Base-by-base conservation (phyloP, 1,140 invertebrate species). In the Drosophila lowei region DNA sequence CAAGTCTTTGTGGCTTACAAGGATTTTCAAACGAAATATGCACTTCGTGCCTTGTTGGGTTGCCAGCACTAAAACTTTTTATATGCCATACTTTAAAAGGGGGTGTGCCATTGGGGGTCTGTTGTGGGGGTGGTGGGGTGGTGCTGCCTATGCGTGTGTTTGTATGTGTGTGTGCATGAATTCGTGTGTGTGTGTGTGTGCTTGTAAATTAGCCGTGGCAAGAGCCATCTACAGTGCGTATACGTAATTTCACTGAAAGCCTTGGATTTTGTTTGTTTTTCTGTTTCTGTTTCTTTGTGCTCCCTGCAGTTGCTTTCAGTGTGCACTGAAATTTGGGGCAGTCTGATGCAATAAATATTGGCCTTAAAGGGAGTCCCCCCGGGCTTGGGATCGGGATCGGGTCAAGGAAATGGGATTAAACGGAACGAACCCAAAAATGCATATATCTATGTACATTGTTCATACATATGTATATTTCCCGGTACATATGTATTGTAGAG, bases 1-100 rank as follows among this genome's bases (percentile, higher is more conserved):
- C 77, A 81, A 88, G 81, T 86, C 83, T 86, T 86, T 86, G 81
- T 86, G 77, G 81, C 78, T 86, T 86, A 85, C 81, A 85, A 86
- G 81, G 83, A 86, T 81, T 86, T 86, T 42, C 62, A 16, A 81
- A 81, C 83, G 62, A 88, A 81, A 86, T 86, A 86, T 86, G 70
- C 74, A 81, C 81, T 86, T 71, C 77, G 73, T 74, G 73, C 72
- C 61, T 57, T 64, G 59, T 59, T 58, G 53, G 65, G 77, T 66
- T 72, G 57, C 56, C 60, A 72, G 60, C 74, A 64, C 44, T 63
- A 60, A 72, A 84, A 74, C 64, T 79, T 66, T 83, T 83, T 83
- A 81, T 71, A 62, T 59, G 44, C 63, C 68, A 73, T 68, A 78
- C 70, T 74, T 71, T 73, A 61, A 64, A 47, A 58, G 49, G 57